These are phyloP conservation scores for Sericinus montela DNA, from an alignment of 2,888 invertebrate species.

Conservation along the genomic window DNA sequence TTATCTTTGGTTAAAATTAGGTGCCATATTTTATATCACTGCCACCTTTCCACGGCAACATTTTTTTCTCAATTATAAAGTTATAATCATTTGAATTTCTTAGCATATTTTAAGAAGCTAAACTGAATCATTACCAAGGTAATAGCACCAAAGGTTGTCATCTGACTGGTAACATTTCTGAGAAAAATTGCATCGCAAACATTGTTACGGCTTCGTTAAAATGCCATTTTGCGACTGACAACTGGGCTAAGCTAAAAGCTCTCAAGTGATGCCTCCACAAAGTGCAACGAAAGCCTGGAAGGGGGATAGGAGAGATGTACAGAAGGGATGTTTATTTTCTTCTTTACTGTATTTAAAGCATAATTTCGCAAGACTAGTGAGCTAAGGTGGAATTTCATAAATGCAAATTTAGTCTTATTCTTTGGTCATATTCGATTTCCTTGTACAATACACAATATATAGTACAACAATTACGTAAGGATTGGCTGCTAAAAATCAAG, in stretches of 20 bases:
- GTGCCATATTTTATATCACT: no score
- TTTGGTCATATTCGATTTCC: no score
- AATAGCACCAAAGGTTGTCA: slow-evolving; percentile 1
- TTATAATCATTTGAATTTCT: no score
- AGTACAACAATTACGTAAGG: no score
- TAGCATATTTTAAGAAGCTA: no score
- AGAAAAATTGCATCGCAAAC: slow-evolving; percentile 20
- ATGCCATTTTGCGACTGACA: slow-evolving; percentile 18
- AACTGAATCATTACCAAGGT: slow-evolving; percentile 6
- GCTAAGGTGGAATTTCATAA: slow-evolving; percentile 16
- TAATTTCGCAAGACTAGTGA: slow-evolving; percentile 13
- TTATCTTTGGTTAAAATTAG: no score
- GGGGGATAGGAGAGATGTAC: slow-evolving; percentile 16
- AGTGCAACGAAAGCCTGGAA: slow-evolving; percentile 21
- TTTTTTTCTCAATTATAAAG: no score
- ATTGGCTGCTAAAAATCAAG: no score
- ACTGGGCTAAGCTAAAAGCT: slow-evolving; percentile 21
- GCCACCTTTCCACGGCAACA: no score
- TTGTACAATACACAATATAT: no score
- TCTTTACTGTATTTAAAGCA: slow-evolving; percentile 22
- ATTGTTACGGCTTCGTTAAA: slow-evolving; percentile 21
- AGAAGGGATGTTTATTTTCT: slow-evolving; percentile 22
- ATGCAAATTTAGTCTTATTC: not conserved
- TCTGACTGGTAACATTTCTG: slow-evolving; percentile 8
- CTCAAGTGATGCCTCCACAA: slow-evolving; percentile 18